A percentile compares a stretch with the other conserved stretches of the same genome.
phyloP scores from a whole-genome alignment of 2,888 invertebrate genomes.

The Brassicogethes aeneus region DNA sequence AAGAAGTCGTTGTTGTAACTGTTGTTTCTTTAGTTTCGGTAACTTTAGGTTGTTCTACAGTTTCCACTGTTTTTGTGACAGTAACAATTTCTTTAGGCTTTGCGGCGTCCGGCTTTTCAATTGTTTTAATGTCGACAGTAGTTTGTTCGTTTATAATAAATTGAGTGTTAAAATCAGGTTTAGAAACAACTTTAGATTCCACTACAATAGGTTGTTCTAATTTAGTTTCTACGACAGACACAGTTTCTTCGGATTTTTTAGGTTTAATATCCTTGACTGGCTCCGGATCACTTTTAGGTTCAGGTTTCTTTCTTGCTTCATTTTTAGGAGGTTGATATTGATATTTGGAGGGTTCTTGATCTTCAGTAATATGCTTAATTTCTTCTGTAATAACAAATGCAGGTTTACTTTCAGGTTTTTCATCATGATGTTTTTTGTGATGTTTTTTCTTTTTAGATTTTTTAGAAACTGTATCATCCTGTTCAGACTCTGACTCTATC shows the following conservation, averaged over 20 bases:
- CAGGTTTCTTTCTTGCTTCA: no score
- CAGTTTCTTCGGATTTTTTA: neutral
- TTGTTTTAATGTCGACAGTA: neutral
- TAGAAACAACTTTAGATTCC: no score
- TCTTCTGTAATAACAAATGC: conserved; percentile 1
- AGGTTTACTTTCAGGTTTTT: conserved; percentile 1
- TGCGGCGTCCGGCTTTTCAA: neutral
- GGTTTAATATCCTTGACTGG: no score
- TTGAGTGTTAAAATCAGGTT: no score
- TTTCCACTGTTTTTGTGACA: neutral
- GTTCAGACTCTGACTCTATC: no score
- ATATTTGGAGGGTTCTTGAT: conserved; percentile 2
- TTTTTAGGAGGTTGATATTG: neutral
- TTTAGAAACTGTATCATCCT: neutral
- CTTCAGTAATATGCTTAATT: neutral
- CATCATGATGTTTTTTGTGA: conserved; percentile 1
- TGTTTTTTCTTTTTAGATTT: conserved; percentile 3
- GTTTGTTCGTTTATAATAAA: neutral
- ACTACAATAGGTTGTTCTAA: neutral
- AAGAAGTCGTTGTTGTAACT: neutral
- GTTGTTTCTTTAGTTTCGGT: neutral
- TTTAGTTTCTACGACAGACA: neutral
- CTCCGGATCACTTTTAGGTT: no score
- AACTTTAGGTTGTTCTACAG: neutral
- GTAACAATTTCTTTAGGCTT: neutral